Evolutionary conservation across 2,797 vertebrate species (phyloP).

Genomic region (Enteromius trimaculatus): DNA sequence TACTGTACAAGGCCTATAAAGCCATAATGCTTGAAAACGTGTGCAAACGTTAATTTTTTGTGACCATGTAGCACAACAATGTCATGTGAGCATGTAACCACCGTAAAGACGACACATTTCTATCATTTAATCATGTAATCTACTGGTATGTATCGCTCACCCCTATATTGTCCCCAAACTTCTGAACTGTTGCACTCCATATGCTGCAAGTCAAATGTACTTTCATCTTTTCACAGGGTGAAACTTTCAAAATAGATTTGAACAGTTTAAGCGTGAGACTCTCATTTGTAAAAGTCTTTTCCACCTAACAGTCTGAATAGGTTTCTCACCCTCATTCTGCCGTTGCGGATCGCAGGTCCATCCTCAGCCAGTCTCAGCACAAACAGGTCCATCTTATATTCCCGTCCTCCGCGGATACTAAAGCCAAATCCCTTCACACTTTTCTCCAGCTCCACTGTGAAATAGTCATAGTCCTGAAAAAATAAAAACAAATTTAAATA

Average conservation of each 20-base stretch:
- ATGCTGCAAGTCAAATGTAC: background rate
- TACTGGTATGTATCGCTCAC: background rate
- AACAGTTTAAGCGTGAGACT: background rate
- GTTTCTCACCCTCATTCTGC: constrained; percentile 94
- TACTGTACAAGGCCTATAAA: background rate
- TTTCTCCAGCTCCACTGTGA: constrained; percentile 98
- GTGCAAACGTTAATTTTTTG: background rate
- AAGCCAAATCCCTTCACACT: constrained; percentile 98
- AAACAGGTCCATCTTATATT: constrained; percentile 99
- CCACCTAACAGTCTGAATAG: background rate
- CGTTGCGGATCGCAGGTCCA: constrained; percentile 95
- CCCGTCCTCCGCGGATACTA: constrained; percentile 96
- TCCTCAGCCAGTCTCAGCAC: constrained; percentile 96
- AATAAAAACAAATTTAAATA: background rate
- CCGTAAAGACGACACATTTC: background rate
- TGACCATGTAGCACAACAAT: background rate
- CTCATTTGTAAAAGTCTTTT: background rate
- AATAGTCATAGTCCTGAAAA: constrained; percentile 95
- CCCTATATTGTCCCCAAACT: background rate
- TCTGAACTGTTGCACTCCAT: background rate
- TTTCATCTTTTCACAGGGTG: background rate
- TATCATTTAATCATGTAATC: too few relatives aligned
- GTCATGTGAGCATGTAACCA: background rate
- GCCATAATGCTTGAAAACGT: background rate
- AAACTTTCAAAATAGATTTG: background rate